These are phyloP conservation scores for Cryptoleucopteryx plumbea DNA, from an alignment of 2,113 vertebrate genomes.

Conservation along the genomic window DNA sequence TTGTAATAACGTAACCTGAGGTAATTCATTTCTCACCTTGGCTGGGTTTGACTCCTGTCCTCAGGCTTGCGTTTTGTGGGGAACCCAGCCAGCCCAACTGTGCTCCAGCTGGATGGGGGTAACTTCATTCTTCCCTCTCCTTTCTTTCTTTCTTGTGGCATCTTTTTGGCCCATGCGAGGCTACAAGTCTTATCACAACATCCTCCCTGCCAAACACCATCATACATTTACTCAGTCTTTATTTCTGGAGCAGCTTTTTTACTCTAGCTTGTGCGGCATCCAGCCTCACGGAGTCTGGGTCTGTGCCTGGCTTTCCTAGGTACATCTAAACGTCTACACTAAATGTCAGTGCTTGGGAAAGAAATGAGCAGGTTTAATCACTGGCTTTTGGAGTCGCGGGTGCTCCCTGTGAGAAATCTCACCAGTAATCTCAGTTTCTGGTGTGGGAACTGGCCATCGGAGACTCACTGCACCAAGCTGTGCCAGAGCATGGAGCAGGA, in stretches of 20 bases:
- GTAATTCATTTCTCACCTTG: neutral
- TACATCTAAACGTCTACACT: neutral
- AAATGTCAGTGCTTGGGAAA: neutral
- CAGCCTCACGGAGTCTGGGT: neutral
- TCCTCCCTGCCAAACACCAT: fast-evolving
- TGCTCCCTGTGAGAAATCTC: neutral
- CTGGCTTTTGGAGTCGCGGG: neutral
- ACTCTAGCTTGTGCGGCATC: neutral
- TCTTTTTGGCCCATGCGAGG: neutral
- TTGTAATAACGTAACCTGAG: neutral
- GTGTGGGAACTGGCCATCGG: fast-evolving
- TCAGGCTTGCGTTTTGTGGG: fast-evolving
- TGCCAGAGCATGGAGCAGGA: neutral
- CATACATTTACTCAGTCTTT: neutral
- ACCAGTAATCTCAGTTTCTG: neutral
- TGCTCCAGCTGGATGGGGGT: neutral
- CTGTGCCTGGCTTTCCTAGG: neutral
- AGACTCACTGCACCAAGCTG: neutral
- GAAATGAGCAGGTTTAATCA: neutral
- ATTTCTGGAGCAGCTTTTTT: neutral
- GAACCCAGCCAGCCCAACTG: neutral
- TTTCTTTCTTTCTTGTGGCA: neutral
- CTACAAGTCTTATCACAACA: neutral
- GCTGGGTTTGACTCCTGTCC: neutral
- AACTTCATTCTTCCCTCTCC: neutral